Base-by-base conservation (phyloP, 1,140 invertebrate species). In the Calliphora vicina region DNA sequence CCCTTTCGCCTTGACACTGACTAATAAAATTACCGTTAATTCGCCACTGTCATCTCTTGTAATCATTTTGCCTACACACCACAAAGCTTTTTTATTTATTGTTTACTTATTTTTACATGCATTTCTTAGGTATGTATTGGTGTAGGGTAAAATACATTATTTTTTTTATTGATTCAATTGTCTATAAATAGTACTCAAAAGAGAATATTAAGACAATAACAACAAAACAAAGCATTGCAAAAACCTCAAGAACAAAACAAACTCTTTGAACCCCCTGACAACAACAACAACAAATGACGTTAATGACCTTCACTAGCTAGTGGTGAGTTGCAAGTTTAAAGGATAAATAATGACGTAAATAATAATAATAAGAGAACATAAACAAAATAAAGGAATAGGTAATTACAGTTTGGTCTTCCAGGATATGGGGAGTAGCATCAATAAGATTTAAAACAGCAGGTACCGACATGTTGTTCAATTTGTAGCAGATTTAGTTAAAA, bases 371-470 rank as follows among this genome's bases (percentile, higher is more conserved):
- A n/a, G 13, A 0, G n/a, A 13, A 61, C 50, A n/a, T 67, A 9
- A 67, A 23, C 4, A 67, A 67, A 61, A 61, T 61, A 23, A 67
- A 67, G 35, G 10, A 45, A 43, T n/a, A n/a, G n/a, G n/a, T 78
- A 78, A 23, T 78, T 78, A 78, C 74, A 25, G n/a, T 78, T 78
- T 43, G 42, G 3, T 78, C 35, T 8, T 78, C 74, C 74, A 45
- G 12, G 8, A 26, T 0, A 3, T 23, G 20, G 35, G 20, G 6
- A 10, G 35, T 45, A 20, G 35, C 74, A 23, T 43, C 17, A 2
- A 78, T 13, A 45, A 78, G 35, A 43, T 23, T 20, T 25, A 78
- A 78, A 25, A 78, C 74, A 23, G 74, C 74, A 9, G 74, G 74
- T 13, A 78, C 74, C 23, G 74, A 78, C 74, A 78, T 78, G 61